These are phyloP conservation scores for Paradoxurus hermaphroditus DNA, from an alignment of 2,113 vertebrate genomes.

Conservation along the genomic window DNA sequence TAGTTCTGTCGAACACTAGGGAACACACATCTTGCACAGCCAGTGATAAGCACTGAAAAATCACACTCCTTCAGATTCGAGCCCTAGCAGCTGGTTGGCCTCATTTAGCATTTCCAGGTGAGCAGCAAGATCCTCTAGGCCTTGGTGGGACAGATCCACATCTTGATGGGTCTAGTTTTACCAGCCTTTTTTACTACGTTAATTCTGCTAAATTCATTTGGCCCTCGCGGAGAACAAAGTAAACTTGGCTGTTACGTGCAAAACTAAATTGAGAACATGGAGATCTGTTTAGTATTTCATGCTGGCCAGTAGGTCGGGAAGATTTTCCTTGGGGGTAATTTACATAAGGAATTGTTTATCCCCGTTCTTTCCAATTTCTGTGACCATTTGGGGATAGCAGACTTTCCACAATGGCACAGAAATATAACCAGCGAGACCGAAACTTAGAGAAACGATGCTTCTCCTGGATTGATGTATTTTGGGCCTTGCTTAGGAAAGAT, in stretches of 20 bases:
- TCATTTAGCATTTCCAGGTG: slow-evolving; percentile 63
- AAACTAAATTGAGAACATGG: slow-evolving; percentile 59
- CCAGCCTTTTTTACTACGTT: slow-evolving; percentile 57
- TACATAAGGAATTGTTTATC: slow-evolving; percentile 60
- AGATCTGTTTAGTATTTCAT: slow-evolving; percentile 59
- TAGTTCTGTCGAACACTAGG: slow-evolving; percentile 58
- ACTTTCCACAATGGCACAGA: slow-evolving; percentile 52
- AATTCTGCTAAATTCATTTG: slow-evolving; percentile 66
- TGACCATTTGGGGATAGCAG: slow-evolving; percentile 47
- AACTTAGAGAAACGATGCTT: background rate
- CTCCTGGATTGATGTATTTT: background rate
- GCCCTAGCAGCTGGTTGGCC: slow-evolving; percentile 73
- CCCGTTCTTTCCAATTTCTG: slow-evolving; percentile 49
- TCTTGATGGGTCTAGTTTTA: slow-evolving; percentile 42
- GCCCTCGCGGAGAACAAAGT: slow-evolving; percentile 52
- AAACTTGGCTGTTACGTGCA: slow-evolving; percentile 58
- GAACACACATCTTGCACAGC: slow-evolving; percentile 14
- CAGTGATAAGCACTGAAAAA: background rate
- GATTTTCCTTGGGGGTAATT: slow-evolving; percentile 67
- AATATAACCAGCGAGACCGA: background rate
- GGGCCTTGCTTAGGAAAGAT: slow-evolving; percentile 57
- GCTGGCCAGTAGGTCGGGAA: slow-evolving; percentile 58
- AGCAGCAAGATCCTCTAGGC: slow-evolving; percentile 40
- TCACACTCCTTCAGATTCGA: slow-evolving; percentile 32
- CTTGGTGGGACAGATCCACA: slow-evolving; percentile 36